Evolutionary conservation across 2,797 vertebrate species (phyloP), one percentile per base, ranked within the genome.

Genomic region (Muscicapa striata): DNA sequence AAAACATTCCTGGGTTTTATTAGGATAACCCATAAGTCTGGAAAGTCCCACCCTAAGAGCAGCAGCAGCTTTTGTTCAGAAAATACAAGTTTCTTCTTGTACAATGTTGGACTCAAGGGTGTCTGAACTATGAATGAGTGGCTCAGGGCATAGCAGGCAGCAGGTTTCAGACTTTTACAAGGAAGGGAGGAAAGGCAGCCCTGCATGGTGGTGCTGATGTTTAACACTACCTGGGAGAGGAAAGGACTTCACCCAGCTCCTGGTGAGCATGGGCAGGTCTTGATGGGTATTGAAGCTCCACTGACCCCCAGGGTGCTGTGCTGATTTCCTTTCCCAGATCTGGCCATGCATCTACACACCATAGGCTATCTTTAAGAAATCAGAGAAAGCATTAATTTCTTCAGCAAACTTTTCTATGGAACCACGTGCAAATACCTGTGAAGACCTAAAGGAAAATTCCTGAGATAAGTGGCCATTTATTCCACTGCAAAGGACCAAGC

Each of bases 1-100:
- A 97, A 97, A 95, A 97, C 96, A 97, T 97, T 98, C 97, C 96
- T 97, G 73, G 77, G 82, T 97, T 98, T 98, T 97, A 97, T 97
- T 96, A 96, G 96, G 97, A 97, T 97, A 98, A 97, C 94, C 84
- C 72, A 48, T 94, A 97, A 98, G 97, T 94, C 96, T 96, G 96
- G 90, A 58, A 94, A 97, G 95, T 96, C 95, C 96, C 95, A 95
- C 95, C 82, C 94, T 91, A 95, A 96, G 84, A 96, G 96, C 94
- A 96, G 91, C 76, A 95, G 93, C 84, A 96, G 89, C 55, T 96
- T 96, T 97, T 97, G 94, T 96, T 95, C 94, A 96, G 95, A 78
- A 79, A 95, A 95, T 84, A 93, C 96, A 95, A 94, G 93, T 95
- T 97, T 92, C 94, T 97, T 97, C 97, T 97, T 97, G 96, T 68